Percentiles rank a stretch among this genome's conserved stretches.
These are phyloP conservation scores for Nineta flava DNA, from an alignment of 2,888 invertebrate species.

Conservation along the genomic window DNA sequence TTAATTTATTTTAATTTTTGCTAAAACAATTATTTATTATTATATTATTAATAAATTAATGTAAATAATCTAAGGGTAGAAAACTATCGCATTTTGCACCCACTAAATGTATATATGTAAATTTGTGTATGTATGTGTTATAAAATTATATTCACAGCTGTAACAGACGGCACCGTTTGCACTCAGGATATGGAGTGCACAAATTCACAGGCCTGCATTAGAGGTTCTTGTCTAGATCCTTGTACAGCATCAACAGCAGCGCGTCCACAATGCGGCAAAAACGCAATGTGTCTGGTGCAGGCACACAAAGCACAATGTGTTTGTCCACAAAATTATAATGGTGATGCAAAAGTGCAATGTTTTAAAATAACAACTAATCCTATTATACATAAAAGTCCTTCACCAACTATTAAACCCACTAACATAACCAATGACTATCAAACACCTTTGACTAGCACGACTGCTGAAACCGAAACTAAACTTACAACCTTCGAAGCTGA, in stretches of 20 bases:
- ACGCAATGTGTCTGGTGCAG: constrained; percentile 31
- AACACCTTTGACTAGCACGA: background rate
- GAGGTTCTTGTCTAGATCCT: constrained; percentile 33
- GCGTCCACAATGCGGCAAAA: constrained; percentile 30
- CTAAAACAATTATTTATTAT: too few relatives aligned
- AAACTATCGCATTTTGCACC: too few relatives aligned
- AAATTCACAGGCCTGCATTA: constrained; percentile 33
- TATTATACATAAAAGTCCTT: background rate
- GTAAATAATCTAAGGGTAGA: too few relatives aligned
- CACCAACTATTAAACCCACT: background rate
- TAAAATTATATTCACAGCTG: constrained; percentile 27
- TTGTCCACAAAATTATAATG: constrained; percentile 30
- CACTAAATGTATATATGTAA: background rate
- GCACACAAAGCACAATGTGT: constrained; percentile 31
- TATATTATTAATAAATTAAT: too few relatives aligned
- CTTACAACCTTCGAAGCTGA: constrained; percentile 1
- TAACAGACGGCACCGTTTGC: constrained; percentile 27
- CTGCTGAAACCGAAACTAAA: constrained; percentile 1
- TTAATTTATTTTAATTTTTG: too few relatives aligned
- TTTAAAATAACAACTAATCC: background rate
- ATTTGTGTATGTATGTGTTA: constrained; percentile 6
- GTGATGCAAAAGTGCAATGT: constrained; percentile 36
- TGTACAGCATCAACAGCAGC: constrained; percentile 31
- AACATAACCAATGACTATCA: background rate
- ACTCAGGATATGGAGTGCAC: constrained; percentile 34